These are phyloP conservation scores for Pampus argenteus DNA, from an alignment of 2,797 vertebrate genomes.

Conservation along the genomic window DNA sequence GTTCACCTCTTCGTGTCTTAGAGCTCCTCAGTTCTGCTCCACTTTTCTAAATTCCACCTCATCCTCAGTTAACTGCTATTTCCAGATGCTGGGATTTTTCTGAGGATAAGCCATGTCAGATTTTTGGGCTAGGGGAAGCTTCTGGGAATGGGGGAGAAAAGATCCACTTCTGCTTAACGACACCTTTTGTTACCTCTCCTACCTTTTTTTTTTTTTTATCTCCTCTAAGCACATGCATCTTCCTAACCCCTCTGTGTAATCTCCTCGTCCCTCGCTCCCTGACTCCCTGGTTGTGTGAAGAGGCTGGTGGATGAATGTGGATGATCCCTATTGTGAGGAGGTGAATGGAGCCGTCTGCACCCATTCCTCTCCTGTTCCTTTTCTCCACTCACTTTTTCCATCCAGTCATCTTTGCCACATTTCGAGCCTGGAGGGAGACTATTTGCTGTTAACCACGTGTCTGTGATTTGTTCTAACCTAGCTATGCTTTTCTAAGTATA, in stretches of 20 bases:
- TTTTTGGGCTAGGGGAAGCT: constrained; percentile 49
- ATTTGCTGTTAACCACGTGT: constrained; percentile 19
- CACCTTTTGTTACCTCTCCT: constrained; percentile 52
- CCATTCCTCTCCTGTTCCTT: constrained; percentile 30
- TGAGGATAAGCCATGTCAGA: constrained; percentile 66
- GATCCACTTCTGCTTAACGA: constrained; percentile 37
- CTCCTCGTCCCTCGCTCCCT: constrained; percentile 62
- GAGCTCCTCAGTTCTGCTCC: constrained; percentile 47
- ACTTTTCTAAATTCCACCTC: constrained; percentile 68
- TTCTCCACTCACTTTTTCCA: constrained; percentile 17
- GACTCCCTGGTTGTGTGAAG: constrained; percentile 52
- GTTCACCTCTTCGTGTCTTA: constrained; percentile 45
- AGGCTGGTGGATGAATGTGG: constrained; percentile 63
- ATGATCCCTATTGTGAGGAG: constrained; percentile 73
- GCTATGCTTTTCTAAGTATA: constrained; percentile 11
- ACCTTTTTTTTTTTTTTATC: too few relatives aligned
- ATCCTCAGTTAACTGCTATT: constrained; percentile 60
- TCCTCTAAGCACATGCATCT: constrained; percentile 64
- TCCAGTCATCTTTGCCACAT: constrained; percentile 44
- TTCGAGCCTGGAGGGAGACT: constrained; percentile 18
- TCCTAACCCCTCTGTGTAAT: constrained; percentile 57
- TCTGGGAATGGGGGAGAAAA: constrained; percentile 47
- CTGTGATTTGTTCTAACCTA: constrained; percentile 13
- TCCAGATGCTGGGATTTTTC: constrained; percentile 61
- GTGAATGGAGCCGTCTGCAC: constrained; percentile 73